Evolutionary conservation across 2,797 vertebrate genomes (phyloP).

Genomic region (Alcedo atthis): DNA sequence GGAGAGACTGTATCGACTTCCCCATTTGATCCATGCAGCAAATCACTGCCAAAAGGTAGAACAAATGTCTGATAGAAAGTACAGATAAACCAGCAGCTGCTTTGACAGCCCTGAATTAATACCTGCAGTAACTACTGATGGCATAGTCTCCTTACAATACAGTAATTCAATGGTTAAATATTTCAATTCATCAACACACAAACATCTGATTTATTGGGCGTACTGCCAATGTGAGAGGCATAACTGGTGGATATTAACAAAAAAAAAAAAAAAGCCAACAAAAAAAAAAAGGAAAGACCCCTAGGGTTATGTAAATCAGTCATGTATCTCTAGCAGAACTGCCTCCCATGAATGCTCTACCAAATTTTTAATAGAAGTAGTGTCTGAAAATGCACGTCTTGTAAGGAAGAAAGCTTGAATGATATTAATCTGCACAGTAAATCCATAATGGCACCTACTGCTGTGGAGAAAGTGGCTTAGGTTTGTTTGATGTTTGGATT

Average conservation of each 20-base stretch:
- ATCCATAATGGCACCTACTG: neutral
- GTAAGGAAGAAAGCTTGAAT: slow-evolving; percentile 13
- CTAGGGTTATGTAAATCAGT: slow-evolving; percentile 31
- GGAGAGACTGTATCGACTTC: rapidly evolving
- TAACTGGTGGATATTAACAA: neutral
- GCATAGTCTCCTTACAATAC: neutral
- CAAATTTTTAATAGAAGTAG: neutral
- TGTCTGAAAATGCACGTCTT: slow-evolving; percentile 29
- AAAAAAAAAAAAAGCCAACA: neutral
- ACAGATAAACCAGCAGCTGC: slow-evolving; percentile 14
- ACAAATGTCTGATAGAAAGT: neutral
- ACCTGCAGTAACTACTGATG: neutral
- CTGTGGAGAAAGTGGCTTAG: neutral
- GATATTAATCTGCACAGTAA: neutral
- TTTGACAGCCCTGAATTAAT: slow-evolving; percentile 1
- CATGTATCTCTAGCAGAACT: slow-evolving; percentile 11
- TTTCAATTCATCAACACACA: neutral
- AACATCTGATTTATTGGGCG: neutral
- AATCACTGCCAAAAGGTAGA: neutral
- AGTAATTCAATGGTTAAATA: slow-evolving; percentile 31
- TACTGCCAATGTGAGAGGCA: neutral
- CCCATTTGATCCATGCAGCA: neutral
- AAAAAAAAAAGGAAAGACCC: neutral
- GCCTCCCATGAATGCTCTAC: slow-evolving; percentile 6
- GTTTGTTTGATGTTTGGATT: neutral